phyloP scores from a whole-genome alignment of 1,140 invertebrate genomes.

The Planococcus citri region DNA sequence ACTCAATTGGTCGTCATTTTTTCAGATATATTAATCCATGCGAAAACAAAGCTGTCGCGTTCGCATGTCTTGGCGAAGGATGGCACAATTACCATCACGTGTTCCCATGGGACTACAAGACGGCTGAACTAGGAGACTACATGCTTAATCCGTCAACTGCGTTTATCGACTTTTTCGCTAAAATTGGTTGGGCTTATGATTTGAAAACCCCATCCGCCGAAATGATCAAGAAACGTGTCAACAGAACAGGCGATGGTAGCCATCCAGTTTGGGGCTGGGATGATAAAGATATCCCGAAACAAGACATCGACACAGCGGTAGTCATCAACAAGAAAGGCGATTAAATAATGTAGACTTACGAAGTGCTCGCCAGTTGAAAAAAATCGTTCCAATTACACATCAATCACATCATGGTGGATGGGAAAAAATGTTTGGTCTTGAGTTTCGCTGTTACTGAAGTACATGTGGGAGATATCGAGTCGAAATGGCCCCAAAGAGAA shows the following conservation, averaged over 20 bases:
- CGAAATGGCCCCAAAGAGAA: no score
- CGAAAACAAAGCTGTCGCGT: slow-evolving; percentile 54
- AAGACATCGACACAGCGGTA: slow-evolving; percentile 47
- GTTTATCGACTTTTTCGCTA: slow-evolving; percentile 54
- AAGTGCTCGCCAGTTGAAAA: no score
- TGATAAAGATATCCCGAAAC: slow-evolving; percentile 56
- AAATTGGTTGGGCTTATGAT: slow-evolving; percentile 68
- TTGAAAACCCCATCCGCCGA: slow-evolving; percentile 44
- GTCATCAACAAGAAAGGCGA: slow-evolving; percentile 22
- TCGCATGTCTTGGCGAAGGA: slow-evolving; percentile 67
- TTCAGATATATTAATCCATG: slow-evolving; percentile 59
- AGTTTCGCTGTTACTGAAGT: no score
- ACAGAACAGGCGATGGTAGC: slow-evolving; percentile 50
- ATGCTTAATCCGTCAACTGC: slow-evolving; percentile 62
- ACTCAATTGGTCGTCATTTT: no score
- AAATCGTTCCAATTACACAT: no score
- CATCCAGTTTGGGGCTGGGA: slow-evolving; percentile 66
- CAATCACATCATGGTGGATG: no score
- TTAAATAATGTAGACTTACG: background rate
- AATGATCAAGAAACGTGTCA: slow-evolving; percentile 39
- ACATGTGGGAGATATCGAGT: no score
- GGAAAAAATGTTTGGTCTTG: no score
- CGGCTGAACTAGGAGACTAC: slow-evolving; percentile 64
- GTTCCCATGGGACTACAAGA: slow-evolving; percentile 89
- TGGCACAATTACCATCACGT: slow-evolving; percentile 94